Percentiles rank a stretch among this genome's conserved stretches.
phyloP scores from a whole-genome alignment of 2,113 vertebrate genomes.

The Semnornis frantzii region DNA sequence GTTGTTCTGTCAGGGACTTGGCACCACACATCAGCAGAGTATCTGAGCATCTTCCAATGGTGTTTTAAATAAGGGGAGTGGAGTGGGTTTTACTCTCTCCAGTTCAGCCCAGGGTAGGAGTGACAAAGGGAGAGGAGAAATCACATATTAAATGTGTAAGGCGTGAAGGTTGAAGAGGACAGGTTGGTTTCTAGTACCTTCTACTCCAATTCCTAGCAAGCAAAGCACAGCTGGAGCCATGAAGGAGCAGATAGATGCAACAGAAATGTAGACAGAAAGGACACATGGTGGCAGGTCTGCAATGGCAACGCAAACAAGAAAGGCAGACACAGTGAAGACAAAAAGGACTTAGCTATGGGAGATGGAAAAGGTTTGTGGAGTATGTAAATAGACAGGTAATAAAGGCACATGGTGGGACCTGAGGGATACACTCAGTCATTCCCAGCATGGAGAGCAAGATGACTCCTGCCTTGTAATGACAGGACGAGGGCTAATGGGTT shows the following conservation, averaged over 20 bases:
- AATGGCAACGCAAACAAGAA: neutral
- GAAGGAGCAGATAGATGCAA: neutral
- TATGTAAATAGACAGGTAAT: neutral
- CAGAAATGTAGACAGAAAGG: neutral
- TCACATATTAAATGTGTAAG: neutral
- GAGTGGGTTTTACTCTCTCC: neutral
- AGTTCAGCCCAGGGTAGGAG: neutral
- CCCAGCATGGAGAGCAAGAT: neutral
- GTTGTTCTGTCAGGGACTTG: neutral
- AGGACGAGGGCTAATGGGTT: too few relatives aligned
- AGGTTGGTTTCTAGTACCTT: neutral
- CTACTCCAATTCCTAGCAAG: neutral
- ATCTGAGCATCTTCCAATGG: neutral
- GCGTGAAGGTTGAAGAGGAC: neutral
- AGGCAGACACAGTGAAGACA: neutral
- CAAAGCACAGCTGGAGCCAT: neutral
- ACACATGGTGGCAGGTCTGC: neutral
- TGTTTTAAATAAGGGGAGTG: neutral
- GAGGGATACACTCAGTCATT: neutral
- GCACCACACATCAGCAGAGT: neutral
- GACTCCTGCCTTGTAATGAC: neutral
- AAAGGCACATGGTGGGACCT: neutral
- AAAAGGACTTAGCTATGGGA: neutral
- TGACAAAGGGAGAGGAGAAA: neutral
- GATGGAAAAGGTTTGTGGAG: neutral